phyloP scores from a whole-genome alignment of 64 coral and sea anemone species.

The Acropora yongei region DNA sequence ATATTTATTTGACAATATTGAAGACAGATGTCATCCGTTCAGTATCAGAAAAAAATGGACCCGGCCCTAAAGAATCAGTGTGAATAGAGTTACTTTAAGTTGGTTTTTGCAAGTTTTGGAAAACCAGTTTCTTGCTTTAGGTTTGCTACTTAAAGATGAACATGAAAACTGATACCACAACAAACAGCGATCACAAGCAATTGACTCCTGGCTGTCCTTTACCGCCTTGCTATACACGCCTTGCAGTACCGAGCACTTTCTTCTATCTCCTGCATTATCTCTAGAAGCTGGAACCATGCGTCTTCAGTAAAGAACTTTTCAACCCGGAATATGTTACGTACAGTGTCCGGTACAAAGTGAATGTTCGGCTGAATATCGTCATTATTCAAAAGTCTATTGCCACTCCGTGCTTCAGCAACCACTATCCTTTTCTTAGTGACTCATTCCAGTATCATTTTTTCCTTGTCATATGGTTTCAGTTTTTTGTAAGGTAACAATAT shows the following conservation, averaged over 20 bases:
- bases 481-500: too few relatives aligned
- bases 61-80: neutral
- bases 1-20: neutral
- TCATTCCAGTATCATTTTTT: neutral
- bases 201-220: neutral
- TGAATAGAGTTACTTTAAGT: conserved; percentile 4
- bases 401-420: neutral
- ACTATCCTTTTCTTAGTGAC: neutral
- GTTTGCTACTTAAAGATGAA: conserved; percentile 33
- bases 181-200: conserved; percentile 5
- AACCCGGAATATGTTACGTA: conserved; percentile 53
- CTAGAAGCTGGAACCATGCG: conserved; percentile 11
- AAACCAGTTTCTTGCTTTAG: conserved; percentile 37
- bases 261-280: conserved; percentile 21
- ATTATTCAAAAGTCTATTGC: neutral
- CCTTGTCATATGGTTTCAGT: too few relatives aligned
- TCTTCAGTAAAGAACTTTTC: conserved; percentile 39
- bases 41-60: neutral
- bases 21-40: neutral
- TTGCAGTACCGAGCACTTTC: neutral
- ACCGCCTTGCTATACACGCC: conserved; percentile 23
- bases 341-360: conserved; percentile 42
- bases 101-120: neutral
- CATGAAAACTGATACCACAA: conserved; percentile 51
- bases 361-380: conserved; percentile 16